Evolutionary conservation across 2,888 invertebrate species (phyloP).

Genomic region (Caenorhabditis parvicauda): DNA sequence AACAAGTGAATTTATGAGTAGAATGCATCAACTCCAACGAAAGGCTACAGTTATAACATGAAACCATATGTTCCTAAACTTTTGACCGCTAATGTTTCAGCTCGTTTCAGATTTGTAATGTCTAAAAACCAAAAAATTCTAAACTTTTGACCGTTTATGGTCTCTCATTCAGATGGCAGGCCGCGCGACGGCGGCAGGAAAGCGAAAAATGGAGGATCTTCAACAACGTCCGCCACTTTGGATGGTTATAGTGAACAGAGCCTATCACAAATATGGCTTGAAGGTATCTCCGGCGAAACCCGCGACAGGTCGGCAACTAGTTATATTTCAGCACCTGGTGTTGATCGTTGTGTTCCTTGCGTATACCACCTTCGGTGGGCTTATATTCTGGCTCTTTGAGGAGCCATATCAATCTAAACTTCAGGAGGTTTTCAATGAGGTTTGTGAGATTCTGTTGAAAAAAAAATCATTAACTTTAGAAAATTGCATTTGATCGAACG

Average conservation of each 20-base stretch:
- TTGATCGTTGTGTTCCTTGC: conserved; percentile 41
- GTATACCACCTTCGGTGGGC: conserved; percentile 42
- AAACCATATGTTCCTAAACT: too few relatives aligned
- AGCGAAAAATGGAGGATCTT: conserved; percentile 34
- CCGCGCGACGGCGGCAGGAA: conserved; percentile 44
- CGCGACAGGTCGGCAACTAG: too few relatives aligned
- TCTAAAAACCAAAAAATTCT: too few relatives aligned
- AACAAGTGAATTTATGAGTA: too few relatives aligned
- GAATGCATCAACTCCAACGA: too few relatives aligned
- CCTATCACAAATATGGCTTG: conserved; percentile 46
- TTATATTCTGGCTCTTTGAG: conserved; percentile 41
- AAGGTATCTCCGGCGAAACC: conserved; percentile 22
- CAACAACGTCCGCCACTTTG: conserved; percentile 47
- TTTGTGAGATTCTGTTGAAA: neutral
- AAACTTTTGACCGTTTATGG: too few relatives aligned
- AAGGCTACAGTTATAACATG: too few relatives aligned
- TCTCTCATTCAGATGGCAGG: conserved; percentile 49
- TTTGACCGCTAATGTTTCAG: too few relatives aligned
- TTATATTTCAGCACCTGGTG: conserved; percentile 43
- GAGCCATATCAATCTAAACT: conserved; percentile 35
- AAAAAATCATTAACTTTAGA: conserved; percentile 10
- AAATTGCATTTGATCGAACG: conserved; percentile 36
- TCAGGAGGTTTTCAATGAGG: conserved; percentile 27
- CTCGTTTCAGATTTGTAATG: too few relatives aligned
- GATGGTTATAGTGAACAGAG: conserved; percentile 38